Evolutionary conservation across 2,113 vertebrate species (phyloP).

Genomic region (Paradisaea rubra): DNA sequence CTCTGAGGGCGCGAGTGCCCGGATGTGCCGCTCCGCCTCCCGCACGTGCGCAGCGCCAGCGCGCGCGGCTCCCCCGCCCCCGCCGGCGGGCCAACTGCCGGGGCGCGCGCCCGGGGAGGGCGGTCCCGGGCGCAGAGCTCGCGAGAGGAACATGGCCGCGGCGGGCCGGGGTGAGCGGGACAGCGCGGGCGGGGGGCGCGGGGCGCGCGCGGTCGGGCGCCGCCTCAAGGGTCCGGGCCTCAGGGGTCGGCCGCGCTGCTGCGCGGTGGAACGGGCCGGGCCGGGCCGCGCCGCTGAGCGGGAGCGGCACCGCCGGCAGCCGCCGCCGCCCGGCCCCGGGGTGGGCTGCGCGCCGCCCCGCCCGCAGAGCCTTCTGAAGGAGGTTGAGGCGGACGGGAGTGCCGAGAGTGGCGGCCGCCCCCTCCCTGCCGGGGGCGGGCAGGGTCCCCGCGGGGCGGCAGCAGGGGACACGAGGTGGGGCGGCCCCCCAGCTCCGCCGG

Average conservation of each 20-base stretch:
- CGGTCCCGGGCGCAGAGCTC: background rate
- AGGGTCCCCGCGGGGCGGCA: background rate
- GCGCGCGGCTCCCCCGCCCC: background rate
- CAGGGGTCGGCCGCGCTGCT: too few relatives aligned
- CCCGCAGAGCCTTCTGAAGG: background rate
- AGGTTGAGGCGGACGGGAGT: background rate
- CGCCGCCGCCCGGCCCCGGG: background rate
- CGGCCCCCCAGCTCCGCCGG: background rate
- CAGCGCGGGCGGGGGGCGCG: too few relatives aligned
- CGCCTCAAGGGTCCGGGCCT: too few relatives aligned
- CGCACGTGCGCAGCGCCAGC: background rate
- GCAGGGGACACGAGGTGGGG: background rate
- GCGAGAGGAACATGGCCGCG: constrained; percentile 39
- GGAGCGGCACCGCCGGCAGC: background rate
- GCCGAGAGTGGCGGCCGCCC: too few relatives aligned
- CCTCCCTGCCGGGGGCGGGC: background rate
- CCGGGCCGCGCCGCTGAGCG: background rate
- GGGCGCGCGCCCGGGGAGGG: background rate
- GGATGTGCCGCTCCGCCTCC: background rate
- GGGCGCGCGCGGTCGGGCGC: too few relatives aligned
- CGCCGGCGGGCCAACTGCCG: background rate
- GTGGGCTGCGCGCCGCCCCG: background rate
- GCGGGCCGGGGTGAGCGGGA: background rate
- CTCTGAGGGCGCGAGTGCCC: background rate
- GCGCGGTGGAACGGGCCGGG: too few relatives aligned